Evolutionary conservation across 2,888 invertebrate genomes (phyloP).

Genomic region (Drosophila meridionalis): DNA sequence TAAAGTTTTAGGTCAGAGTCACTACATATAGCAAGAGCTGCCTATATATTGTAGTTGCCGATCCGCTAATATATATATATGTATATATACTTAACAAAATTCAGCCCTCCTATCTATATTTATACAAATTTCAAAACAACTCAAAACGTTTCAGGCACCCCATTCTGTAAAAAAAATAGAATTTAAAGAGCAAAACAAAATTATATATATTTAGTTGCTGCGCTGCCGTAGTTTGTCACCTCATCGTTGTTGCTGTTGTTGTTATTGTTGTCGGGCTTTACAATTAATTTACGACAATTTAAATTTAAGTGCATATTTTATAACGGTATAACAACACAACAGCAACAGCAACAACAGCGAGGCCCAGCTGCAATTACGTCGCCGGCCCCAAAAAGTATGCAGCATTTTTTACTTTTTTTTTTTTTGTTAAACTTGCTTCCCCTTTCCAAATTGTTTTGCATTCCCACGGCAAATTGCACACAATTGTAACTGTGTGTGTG

Average conservation of each 20-base stretch:
- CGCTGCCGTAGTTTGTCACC: constrained; percentile 10
- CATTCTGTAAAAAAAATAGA: neutral
- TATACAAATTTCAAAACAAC: no score
- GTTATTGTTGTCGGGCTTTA: constrained; percentile 26
- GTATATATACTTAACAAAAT: neutral
- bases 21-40: neutral
- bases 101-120: neutral
- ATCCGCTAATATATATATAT: neutral
- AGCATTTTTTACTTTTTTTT: constrained; percentile 39
- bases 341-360: constrained; percentile 2
- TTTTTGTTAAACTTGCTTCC: constrained; percentile 8
- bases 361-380: constrained; percentile 45
- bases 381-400: constrained; percentile 55
- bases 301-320: constrained; percentile 68
- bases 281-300: constrained; percentile 76
- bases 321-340: constrained; percentile 32
- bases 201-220: neutral
- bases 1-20: neutral
- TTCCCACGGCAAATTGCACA: constrained; percentile 46
- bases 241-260: constrained; percentile 13
- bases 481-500: constrained; percentile 9
- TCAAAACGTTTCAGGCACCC: no score
- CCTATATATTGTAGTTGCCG: neutral
- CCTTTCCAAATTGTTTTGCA: constrained; percentile 14
- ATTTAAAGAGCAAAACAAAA: neutral